Base-by-base conservation (phyloP, 2,888 invertebrate genomes). In the Linnaemya tessellans region DNA sequence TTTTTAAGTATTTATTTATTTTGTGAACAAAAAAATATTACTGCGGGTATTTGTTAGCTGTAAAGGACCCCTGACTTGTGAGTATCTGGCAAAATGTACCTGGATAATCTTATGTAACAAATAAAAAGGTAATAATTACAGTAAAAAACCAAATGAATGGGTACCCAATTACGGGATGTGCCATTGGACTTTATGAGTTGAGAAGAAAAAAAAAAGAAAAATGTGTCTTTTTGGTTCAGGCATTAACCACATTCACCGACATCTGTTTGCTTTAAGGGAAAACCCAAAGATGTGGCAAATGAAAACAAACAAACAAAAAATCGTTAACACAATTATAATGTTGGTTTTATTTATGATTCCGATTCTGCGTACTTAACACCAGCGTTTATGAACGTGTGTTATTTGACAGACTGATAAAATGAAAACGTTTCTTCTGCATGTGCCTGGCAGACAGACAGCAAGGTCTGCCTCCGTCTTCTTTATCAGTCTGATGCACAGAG, bases 401-500 rank as follows among this genome's bases (percentile, higher is more conserved):
- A 70, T 70, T 75, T 68, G 18, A 56, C 30, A 60, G 75, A 25
- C 65, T 30, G 58, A 80, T 80, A 71, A 75, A 35, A 67, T 0
- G n/a, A 30, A 20, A 56, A 30, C 15, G 15, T 54, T 54, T n/a
- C 49, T 60, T 60, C 51, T 22, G 51, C 35, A 54, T 25, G 49
- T 51, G 49, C 68, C 62, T n/a, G n/a, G n/a, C n/a, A n/a, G n/a
- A n/a, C n/a, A n/a, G n/a, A n/a, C n/a, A n/a, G n/a, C n/a, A n/a
- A n/a, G 30, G 30, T 30, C 30, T 30, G 30, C 30, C 30, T 5
- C 30, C 5, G 30, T 5, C 30, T 30, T 71, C 46, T 64, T 79
- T 81, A 85, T 85, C 84, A 64, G 60, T 81, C 58, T 35, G 43
- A 41, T 41, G 51, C 70, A 85, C 79, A 30, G 81, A 65, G 84